Conservation (phyloP, 1,140 invertebrate genomes). For the Camponotus vicinus region DNA sequence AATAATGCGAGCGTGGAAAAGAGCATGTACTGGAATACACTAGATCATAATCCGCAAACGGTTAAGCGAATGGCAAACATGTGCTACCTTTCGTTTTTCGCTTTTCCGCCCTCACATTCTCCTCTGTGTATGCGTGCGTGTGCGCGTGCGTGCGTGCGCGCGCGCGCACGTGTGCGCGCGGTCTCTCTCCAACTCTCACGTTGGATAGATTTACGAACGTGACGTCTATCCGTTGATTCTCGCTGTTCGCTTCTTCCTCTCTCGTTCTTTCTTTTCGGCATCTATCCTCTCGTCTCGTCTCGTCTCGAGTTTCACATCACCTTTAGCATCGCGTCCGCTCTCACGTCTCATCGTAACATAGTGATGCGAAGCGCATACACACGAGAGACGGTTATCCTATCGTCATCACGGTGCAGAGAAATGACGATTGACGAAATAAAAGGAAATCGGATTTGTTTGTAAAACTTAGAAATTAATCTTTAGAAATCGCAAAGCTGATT, state of each 20-base stretch:
- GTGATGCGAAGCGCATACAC: not conserved
- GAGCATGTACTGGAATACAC: not conserved
- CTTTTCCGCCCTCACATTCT: conserved; percentile 44
- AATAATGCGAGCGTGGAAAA: conserved; percentile 63
- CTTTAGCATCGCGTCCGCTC: conserved; percentile 66
- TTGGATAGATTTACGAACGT: conserved; percentile 59
- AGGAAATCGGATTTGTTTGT: not conserved
- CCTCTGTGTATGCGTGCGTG: not conserved
- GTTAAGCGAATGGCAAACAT: conserved; percentile 70
- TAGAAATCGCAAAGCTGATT: no score
- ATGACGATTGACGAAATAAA: not conserved
- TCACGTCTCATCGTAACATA: conserved; percentile 56
- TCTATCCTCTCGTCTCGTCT: conserved; percentile 29
- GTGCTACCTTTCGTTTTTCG: conserved; percentile 62
- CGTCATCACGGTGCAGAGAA: not conserved
- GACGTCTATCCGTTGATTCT: conserved; percentile 10
- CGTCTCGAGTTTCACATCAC: conserved; percentile 73
- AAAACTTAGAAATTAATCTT: not conserved
- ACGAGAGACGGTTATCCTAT: not conserved
- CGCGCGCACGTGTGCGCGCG: no score
- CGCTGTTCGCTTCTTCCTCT: conserved; percentile 16
- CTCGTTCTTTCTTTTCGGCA: conserved; percentile 33
- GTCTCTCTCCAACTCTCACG: conserved; percentile 31
- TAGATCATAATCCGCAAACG: conserved; percentile 3
- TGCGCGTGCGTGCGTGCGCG: no score